phyloP scores from a whole-genome alignment of 2,888 invertebrate genomes.

The Syrphus vitripennis region DNA sequence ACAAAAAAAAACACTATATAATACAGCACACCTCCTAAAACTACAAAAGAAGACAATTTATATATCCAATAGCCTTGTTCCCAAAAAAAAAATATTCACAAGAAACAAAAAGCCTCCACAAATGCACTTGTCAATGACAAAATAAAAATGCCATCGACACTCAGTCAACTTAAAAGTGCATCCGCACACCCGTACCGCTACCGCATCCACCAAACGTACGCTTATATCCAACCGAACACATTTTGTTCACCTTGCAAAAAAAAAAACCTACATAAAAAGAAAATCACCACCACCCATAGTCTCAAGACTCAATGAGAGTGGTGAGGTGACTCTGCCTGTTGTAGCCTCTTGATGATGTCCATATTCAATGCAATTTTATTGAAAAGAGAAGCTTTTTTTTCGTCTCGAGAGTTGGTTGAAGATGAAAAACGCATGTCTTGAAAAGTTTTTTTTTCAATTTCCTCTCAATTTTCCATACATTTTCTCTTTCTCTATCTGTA shows the following conservation, averaged over 20 bases:
- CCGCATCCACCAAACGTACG: not conserved
- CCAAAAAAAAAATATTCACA: conserved; percentile 31
- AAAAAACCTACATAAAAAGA: not conserved
- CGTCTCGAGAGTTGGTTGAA: not conserved
- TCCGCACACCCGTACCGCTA: conserved; percentile 43
- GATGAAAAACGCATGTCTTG: conserved; percentile 52
- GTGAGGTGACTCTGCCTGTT: not conserved
- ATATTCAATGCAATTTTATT: conserved; percentile 41
- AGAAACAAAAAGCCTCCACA: conserved; percentile 52
- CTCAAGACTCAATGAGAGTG: conserved; percentile 29
- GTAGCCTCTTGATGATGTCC: conserved; percentile 28
- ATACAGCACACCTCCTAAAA: conserved; percentile 14
- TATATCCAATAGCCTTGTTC: conserved; percentile 47
- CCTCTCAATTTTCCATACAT: conserved; percentile 20
- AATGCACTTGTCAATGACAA: conserved; percentile 68
- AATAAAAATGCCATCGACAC: conserved; percentile 70
- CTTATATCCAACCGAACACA: conserved; percentile 10
- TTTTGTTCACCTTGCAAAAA: conserved; percentile 37
- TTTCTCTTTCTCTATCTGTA: not conserved
- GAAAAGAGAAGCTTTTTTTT: conserved; percentile 57
- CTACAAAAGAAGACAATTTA: conserved; percentile 7
- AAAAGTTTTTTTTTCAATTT: conserved; percentile 51
- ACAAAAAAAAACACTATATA: no score
- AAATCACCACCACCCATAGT: conserved; percentile 14
- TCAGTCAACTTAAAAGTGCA: conserved; percentile 63